Conservation (phyloP, 2,797 vertebrate species). For the Heterohyrax brucei region DNA sequence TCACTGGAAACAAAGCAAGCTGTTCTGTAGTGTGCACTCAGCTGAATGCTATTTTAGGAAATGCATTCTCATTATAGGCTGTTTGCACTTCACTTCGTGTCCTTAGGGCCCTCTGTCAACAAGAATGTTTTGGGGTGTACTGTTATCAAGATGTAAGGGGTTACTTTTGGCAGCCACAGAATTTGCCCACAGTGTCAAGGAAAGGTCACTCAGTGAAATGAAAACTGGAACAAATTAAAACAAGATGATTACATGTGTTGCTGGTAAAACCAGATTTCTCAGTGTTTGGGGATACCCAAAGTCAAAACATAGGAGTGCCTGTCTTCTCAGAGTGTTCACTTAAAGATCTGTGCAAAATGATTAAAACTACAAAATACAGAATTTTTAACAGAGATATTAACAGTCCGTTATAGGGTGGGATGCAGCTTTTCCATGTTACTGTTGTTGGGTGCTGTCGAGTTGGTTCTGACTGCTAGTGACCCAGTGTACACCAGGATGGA, state of each 20-base stretch:
- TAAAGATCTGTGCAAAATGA: not conserved
- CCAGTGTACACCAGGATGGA: too few relatives aligned
- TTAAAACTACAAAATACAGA: not conserved
- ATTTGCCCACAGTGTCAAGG: not conserved
- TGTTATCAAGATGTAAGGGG: not conserved
- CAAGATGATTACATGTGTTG: not conserved
- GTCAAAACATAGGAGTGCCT: not conserved
- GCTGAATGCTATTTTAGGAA: not conserved
- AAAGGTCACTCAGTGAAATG: constrained; percentile 14
- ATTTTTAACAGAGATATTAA: constrained; percentile 2
- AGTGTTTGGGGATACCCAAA: not conserved
- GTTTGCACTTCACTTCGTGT: not conserved
- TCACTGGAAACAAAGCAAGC: not conserved
- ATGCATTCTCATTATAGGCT: not conserved
- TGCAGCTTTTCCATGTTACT: not conserved
- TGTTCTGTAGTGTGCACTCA: not conserved
- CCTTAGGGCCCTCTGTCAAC: not conserved
- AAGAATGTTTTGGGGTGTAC: not conserved
- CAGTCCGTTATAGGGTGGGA: not conserved
- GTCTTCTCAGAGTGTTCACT: not conserved
- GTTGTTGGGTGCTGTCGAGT: too few relatives aligned
- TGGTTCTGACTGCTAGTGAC: too few relatives aligned
- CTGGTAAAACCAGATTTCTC: not conserved
- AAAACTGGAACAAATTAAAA: constrained; percentile 62
- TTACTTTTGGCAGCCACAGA: not conserved